A percentile compares a stretch with the other conserved stretches of the same genome.
phyloP scores from a whole-genome alignment of 2,888 invertebrate species.

The Hemithea aestivaria region DNA sequence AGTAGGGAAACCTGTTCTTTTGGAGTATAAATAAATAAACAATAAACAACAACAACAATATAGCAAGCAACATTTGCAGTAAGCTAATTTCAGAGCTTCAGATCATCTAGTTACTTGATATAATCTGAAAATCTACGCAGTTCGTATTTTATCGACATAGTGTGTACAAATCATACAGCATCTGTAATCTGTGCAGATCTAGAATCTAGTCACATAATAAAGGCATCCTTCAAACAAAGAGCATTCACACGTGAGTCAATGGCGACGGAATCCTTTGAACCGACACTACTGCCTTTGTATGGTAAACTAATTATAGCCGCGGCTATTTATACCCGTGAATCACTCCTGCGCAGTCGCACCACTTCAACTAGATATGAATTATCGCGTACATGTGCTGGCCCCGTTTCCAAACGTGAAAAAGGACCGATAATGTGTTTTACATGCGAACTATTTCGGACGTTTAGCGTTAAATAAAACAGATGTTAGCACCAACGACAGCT shows the following conservation, averaged over 20 bases:
- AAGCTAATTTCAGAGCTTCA: no score
- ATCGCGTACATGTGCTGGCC: conserved; percentile 44
- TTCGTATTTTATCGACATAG: no score
- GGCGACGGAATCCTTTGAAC: conserved; percentile 44
- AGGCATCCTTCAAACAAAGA: conserved; percentile 45
- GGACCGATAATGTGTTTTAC: conserved; percentile 5
- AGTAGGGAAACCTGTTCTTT: no score
- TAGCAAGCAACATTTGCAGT: no score
- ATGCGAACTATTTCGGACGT: neutral
- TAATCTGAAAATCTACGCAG: no score
- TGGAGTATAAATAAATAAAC: no score
- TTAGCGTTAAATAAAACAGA: neutral
- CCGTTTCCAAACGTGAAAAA: conserved; percentile 32
- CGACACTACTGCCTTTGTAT: conserved; percentile 52
- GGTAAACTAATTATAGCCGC: conserved; percentile 58
- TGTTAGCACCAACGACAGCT: neutral
- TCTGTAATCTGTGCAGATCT: no score
- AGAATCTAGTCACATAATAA: no score
- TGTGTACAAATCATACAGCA: no score
- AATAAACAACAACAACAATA: no score
- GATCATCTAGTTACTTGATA: no score
- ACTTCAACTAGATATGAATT: conserved; percentile 40
- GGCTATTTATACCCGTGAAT: conserved; percentile 60
- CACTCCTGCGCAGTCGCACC: conserved; percentile 54
- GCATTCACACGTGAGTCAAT: conserved; percentile 49